Percentiles rank a stretch among this genome's conserved stretches.
Evolutionary conservation across 2,113 vertebrate genomes (phyloP).

Genomic region (Colinus virginianus): DNA sequence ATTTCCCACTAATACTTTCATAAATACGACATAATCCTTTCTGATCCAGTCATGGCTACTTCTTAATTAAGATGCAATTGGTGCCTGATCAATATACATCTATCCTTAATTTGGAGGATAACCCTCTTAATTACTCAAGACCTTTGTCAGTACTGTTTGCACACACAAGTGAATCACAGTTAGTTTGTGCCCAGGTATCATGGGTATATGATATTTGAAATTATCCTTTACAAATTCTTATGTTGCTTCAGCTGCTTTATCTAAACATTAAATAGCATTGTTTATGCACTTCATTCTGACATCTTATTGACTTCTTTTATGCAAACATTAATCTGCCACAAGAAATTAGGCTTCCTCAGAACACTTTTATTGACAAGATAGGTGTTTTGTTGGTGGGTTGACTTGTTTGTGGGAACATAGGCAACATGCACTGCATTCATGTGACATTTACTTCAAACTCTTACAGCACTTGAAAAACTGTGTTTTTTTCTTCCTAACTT

Average conservation of each 20-base stretch:
- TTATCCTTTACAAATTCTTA: background rate
- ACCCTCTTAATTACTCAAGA: background rate
- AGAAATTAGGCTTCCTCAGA: background rate
- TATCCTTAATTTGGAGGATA: background rate
- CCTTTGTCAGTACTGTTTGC: background rate
- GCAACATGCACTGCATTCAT: background rate
- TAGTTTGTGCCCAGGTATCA: background rate
- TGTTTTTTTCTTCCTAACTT: background rate
- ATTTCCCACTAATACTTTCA: background rate
- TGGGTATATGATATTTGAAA: background rate
- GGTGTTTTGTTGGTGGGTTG: background rate
- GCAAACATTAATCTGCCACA: background rate
- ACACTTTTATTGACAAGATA: background rate
- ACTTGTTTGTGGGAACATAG: background rate
- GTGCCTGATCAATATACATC: background rate
- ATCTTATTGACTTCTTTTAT: background rate
- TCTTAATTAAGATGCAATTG: background rate
- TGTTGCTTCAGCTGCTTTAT: background rate
- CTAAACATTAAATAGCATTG: background rate
- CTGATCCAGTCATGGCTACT: background rate
- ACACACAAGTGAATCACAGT: background rate
- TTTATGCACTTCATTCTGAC: background rate
- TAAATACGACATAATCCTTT: background rate
- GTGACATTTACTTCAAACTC: background rate
- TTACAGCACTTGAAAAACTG: background rate